A percentile compares a stretch with the other conserved stretches of the same genome.
phyloP scores from a whole-genome alignment of 2,888 invertebrate species.

The Dynastes grantii region DNA sequence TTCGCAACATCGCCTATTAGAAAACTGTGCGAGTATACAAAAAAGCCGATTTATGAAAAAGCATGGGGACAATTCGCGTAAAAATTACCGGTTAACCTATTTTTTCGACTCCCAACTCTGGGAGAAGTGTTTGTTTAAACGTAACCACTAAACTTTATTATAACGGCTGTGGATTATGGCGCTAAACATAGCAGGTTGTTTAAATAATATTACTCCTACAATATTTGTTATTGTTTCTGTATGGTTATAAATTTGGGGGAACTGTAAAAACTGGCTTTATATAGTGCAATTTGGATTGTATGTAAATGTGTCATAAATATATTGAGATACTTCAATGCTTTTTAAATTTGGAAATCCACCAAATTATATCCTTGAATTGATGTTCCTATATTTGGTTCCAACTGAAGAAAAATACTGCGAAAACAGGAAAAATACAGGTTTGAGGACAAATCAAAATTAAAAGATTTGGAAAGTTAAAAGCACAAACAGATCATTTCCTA shows the following conservation, averaged over 20 bases:
- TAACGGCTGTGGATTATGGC: neutral
- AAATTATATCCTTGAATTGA: neutral
- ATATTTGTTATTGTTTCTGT: conserved; percentile 7
- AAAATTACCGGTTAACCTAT: conserved; percentile 8
- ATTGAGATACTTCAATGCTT: neutral
- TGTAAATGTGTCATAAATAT: neutral
- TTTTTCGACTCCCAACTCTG: neutral
- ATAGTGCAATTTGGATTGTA: neutral
- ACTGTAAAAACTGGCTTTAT: neutral
- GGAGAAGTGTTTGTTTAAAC: conserved; percentile 10
- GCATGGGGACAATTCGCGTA: neutral
- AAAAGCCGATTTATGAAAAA: neutral
- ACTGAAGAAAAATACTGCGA: neutral
- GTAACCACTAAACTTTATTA: conserved; percentile 11
- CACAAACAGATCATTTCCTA: no score
- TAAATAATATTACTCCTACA: conserved; percentile 10
- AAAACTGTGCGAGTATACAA: neutral
- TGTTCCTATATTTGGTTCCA: neutral
- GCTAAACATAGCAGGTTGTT: neutral
- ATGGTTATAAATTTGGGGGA: neutral
- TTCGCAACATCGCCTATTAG: conserved; percentile 17
- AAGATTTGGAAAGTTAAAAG: no score
- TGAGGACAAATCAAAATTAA: no score
- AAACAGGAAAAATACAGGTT: no score
- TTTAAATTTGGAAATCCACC: neutral